phyloP scores from a whole-genome alignment of 2,113 vertebrate genomes.

The Todiramphus saurophagus region DNA sequence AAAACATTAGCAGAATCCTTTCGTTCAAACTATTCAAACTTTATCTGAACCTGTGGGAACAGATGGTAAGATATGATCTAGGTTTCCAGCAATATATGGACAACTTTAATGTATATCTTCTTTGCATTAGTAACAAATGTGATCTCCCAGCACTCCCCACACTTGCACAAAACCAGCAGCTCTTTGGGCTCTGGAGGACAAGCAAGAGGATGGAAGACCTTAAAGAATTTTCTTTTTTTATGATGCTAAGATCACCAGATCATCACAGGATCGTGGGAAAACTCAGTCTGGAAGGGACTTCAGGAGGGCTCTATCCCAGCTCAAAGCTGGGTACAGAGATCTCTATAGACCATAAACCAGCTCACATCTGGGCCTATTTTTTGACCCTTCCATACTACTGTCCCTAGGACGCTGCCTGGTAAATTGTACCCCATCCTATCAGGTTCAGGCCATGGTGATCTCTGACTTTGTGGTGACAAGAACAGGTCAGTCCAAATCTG shows the following conservation, averaged over 20 bases:
- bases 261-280: background rate
- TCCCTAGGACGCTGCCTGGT: background rate
- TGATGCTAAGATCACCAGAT: background rate
- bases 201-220: background rate
- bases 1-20: background rate
- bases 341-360: background rate
- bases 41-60: background rate
- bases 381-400: rapidly evolving
- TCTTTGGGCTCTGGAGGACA: background rate
- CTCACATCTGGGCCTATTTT: background rate
- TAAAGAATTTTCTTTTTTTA: background rate
- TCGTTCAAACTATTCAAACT: background rate
- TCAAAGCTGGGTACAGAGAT: background rate
- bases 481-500: background rate
- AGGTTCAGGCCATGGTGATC: background rate
- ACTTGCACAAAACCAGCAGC: background rate
- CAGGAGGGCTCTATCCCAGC: background rate
- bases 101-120: background rate
- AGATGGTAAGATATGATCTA: background rate
- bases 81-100: background rate
- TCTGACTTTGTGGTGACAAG: background rate
- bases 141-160: background rate
- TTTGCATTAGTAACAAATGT: background rate
- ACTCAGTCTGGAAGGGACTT: background rate
- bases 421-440: background rate